Percentiles rank a stretch among this genome's conserved stretches.
These are phyloP conservation scores for Lichenostomus cassidix DNA, from an alignment of 2,113 vertebrate species.

Conservation along the genomic window DNA sequence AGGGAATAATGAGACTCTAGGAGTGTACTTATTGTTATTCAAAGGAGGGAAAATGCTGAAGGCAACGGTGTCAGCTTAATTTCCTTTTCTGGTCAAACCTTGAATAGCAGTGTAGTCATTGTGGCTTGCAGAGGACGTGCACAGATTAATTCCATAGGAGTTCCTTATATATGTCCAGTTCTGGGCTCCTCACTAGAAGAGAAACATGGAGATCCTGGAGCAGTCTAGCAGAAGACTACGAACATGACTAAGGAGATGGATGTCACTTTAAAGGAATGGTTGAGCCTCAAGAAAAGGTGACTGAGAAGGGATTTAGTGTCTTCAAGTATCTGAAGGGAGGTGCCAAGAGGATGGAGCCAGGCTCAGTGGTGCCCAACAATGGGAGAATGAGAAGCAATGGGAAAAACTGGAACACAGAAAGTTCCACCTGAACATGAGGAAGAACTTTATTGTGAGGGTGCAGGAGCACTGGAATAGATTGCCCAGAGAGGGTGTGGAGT, in stretches of 20 bases:
- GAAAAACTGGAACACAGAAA: not conserved
- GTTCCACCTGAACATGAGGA: not conserved
- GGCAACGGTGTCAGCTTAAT: not conserved
- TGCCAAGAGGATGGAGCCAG: not conserved
- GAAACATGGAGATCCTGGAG: not conserved
- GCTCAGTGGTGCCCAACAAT: not conserved
- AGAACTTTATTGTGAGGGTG: not conserved
- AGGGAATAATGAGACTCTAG: conserved; percentile 32
- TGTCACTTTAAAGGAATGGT: not conserved
- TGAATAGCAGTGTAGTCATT: not conserved
- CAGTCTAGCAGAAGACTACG: not conserved
- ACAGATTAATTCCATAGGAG: not conserved
- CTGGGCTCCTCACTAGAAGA: not conserved
- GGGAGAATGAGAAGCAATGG: not conserved
- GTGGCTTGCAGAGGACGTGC: not conserved
- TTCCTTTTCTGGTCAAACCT: not conserved
- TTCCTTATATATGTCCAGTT: not conserved
- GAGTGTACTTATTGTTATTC: conserved; percentile 27
- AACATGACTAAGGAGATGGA: not conserved
- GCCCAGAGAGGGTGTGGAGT: not conserved
- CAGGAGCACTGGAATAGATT: not conserved
- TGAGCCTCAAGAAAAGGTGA: not conserved
- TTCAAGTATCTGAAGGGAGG: not conserved
- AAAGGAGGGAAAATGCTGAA: conserved; percentile 9
- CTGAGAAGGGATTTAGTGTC: not conserved